Evolutionary conservation across 2,113 vertebrate genomes (phyloP).

Genomic region (Zosterops lateralis): DNA sequence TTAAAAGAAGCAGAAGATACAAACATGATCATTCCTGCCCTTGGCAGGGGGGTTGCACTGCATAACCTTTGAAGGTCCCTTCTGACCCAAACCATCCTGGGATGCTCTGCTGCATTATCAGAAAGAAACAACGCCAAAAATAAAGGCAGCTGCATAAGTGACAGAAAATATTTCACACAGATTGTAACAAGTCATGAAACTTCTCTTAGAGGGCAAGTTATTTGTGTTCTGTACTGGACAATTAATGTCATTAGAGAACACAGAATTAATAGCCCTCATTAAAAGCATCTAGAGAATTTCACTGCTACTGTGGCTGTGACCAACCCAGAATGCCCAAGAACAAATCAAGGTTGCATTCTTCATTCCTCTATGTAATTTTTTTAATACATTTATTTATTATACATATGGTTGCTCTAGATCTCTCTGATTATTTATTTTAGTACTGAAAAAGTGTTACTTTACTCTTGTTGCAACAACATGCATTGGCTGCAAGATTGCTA

Average conservation of each 20-base stretch:
- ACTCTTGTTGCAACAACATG: not conserved
- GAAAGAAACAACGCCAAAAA: not conserved
- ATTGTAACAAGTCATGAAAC: not conserved
- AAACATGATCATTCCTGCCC: not conserved
- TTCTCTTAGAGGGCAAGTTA: conserved; percentile 25
- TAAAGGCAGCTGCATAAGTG: not conserved
- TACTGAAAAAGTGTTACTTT: not conserved
- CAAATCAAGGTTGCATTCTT: conserved; percentile 44
- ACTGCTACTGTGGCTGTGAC: not conserved
- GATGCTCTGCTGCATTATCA: not conserved
- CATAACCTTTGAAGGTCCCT: not conserved
- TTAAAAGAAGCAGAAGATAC: not conserved
- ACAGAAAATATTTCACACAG: conserved; percentile 8
- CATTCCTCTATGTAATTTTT: not conserved
- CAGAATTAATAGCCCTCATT: conserved; percentile 67
- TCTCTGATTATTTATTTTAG: not conserved
- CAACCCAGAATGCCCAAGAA: not conserved
- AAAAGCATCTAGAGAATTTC: conserved; percentile 60
- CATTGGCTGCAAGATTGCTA: not conserved
- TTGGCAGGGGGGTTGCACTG: not conserved
- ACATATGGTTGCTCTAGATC: not conserved
- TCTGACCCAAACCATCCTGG: not conserved
- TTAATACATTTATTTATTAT: not conserved
- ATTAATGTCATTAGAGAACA: conserved; percentile 48
- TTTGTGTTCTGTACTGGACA: conserved; percentile 12